Evolutionary conservation across 2,888 invertebrate genomes (phyloP), one percentile per base, ranked within the genome.

Genomic region (Lucinisca nassula): DNA sequence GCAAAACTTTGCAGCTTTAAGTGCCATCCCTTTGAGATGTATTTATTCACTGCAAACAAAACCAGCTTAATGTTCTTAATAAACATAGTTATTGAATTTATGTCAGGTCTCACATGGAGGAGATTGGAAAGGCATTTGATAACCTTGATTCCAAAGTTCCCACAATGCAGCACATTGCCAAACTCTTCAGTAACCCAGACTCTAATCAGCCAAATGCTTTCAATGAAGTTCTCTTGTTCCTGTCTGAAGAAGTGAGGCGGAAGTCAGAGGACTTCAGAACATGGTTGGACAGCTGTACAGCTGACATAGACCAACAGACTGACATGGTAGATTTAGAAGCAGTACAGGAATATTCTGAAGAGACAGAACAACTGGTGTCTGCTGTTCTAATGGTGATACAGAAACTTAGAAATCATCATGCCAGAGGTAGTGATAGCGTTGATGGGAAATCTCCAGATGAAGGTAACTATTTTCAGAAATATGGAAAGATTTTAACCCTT

Each of bases 311-410:
- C 67, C 35, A 49, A 70, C 45, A 45, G 78, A 37, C 51, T 10
- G 49, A 58, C 51, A 21, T 1, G 8, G 61, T 49, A 45, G 82
- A 70, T 55, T 17, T 32, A 14, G 79, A 75, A 27, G 51, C 12
- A 32, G 72, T 80, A 8, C 12, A 74, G 1, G 73, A 70, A 32
- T 92, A 90, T 85, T 82, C 87, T 35, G 82, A 70, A n/a, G 91
- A 94, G 82, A 82, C 97, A 21, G 97, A 97, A 86, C 94, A 95
- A 79, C 93, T 97, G 55, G 93, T 97, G 0, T 97, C 97, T 79
- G 96, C 95, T 67, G 96, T 97, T 58, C 96, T 98, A 21, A 91
- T 97, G 14, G 96, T 97, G 0, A 96, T 98, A 83, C 97, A 98
- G 94, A 97, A 97, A 90, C 96, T 97, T 35, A 97, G 97, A 89